Percentiles rank a stretch among this genome's conserved stretches.
phyloP scores from a whole-genome alignment of 2,888 invertebrate species.

The Drosophila lutescens region DNA sequence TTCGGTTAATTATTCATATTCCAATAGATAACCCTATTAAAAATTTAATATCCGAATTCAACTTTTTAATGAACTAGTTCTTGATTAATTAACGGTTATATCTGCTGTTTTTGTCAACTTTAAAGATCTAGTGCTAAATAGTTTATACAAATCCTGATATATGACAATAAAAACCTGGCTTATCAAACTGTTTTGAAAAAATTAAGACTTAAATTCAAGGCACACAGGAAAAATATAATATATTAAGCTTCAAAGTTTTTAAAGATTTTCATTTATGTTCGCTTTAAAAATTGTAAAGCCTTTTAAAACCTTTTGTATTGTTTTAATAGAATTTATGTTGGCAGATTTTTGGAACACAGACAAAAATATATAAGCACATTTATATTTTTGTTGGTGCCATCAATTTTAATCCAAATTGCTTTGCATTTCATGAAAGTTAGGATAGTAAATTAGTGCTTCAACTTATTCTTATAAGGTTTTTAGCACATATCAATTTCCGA shows the following conservation, averaged over 20 bases:
- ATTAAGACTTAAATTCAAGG: not conserved
- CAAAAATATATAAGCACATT: no score
- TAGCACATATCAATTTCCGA: not conserved
- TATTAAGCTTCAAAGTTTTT: no score
- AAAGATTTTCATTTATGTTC: not conserved
- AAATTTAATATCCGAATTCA: not conserved
- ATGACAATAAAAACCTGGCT: not conserved
- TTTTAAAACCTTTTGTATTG: no score
- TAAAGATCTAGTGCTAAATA: not conserved
- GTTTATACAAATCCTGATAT: constrained; percentile 4
- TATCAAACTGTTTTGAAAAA: not conserved
- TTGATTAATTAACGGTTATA: constrained; percentile 2
- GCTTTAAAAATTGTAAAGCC: not conserved
- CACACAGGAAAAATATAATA: no score
- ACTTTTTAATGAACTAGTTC: not conserved
- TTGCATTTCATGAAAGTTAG: not conserved
- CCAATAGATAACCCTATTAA: constrained; percentile 2
- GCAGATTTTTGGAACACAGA: not conserved
- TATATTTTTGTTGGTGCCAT: not conserved
- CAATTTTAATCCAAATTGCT: not conserved
- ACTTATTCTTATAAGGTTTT: not conserved
- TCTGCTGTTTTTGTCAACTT: no score
- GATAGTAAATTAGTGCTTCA: not conserved
- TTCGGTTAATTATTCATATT: constrained; percentile 16
- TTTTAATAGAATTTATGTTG: no score